Percentiles rank a stretch among this genome's conserved stretches.
These are phyloP conservation scores for Caiman crocodilus DNA, from an alignment of 2,797 vertebrate genomes.

Conservation along the genomic window DNA sequence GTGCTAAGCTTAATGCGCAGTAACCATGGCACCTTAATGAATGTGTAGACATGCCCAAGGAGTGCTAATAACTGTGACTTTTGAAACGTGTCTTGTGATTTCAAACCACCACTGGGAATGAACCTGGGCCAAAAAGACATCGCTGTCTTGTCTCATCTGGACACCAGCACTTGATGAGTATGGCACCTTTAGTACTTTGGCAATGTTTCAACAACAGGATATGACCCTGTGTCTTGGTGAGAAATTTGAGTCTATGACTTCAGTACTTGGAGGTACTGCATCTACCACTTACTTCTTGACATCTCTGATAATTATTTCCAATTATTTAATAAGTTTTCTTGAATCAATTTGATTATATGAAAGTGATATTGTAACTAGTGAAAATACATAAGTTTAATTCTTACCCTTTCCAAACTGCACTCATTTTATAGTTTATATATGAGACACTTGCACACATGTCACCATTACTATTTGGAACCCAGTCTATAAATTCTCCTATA, in stretches of 20 bases:
- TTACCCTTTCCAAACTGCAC: background rate
- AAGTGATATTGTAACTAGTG: background rate
- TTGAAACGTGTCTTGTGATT: background rate
- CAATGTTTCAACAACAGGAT: background rate
- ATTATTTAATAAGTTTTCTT: background rate
- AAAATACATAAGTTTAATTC: slow-evolving; percentile 37
- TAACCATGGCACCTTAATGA: no score
- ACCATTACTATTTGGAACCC: slow-evolving; percentile 48
- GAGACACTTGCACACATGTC: slow-evolving; percentile 8
- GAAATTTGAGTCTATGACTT: background rate
- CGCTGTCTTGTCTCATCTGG: background rate
- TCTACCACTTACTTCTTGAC: background rate
- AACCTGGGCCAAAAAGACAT: background rate
- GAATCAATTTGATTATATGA: background rate
- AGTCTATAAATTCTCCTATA: slow-evolving; percentile 60
- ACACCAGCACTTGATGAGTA: background rate
- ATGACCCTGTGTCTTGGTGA: background rate
- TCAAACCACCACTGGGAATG: background rate
- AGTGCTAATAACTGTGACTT: background rate
- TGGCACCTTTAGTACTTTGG: background rate
- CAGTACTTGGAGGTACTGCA: background rate
- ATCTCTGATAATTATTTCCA: background rate
- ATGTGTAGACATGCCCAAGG: background rate
- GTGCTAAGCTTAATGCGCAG: no score
- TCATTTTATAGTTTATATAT: slow-evolving; percentile 28